Base-by-base conservation (phyloP, 2,797 vertebrate genomes). In the Prionace glauca region DNA sequence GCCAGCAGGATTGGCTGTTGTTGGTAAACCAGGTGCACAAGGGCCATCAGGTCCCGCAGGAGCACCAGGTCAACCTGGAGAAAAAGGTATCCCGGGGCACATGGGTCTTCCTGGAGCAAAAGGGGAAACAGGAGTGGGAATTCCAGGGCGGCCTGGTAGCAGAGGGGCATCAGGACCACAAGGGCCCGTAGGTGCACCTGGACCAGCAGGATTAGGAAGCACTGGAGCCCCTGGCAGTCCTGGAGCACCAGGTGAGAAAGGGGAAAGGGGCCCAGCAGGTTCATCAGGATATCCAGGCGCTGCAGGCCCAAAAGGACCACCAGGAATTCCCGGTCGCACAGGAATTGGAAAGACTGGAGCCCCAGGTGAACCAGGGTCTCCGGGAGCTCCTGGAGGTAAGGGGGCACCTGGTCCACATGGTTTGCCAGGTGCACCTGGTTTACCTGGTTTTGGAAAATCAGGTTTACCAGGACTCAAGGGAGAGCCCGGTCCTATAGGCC, bases 401-500 rank as follows among this genome's bases (percentile, higher is more conserved):
- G 99, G 99, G 96, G 97, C 98, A 11, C 98, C 98, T 2, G 99
- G 99, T 96, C 96, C 98, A 79, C 95, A 97, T 96, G 99, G 99
- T 95, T 96, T 97, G 90, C 95, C 98, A 0, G 99, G 99, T 96
- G 97, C 98, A 84, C 98, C 99, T 0, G 99, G 99, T 96, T 96
- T 97, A 91, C 98, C 98, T 67, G 99, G 99, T 96, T 99, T 98
- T 96, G 99, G 99, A 97, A 99, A 99, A 96, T 98, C 99, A 96
- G 99, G 99, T 96, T 96, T 98, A 96, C 97, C 98, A 56, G 99
- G 99, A 94, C 96, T 98, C 96, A 99, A 99, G 96, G 99, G 99
- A 96, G 98, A 98, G 62, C 98, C 98, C 96, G 99, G 99, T 96
- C 96, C 97, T 50, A 96, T 97, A 96, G 99, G 99, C 96, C 96